Evolutionary conservation across 2,797 vertebrate genomes (phyloP), one percentile per base, ranked within the genome.

Genomic region (Tinamus major): DNA sequence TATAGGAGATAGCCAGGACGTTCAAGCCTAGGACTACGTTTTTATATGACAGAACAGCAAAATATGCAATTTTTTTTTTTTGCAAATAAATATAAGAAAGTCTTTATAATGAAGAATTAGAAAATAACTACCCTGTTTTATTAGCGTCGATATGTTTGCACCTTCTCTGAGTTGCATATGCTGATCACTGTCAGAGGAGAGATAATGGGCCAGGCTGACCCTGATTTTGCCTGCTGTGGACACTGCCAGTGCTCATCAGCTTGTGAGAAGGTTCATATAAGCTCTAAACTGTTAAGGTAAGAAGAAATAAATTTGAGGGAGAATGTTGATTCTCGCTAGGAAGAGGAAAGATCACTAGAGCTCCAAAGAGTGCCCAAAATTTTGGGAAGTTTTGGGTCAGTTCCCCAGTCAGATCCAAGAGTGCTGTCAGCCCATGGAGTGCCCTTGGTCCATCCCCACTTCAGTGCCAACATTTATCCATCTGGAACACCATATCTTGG

Each of bases 1-100:
- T 15, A 18, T 18, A 31, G 29, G 56, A n/a, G 21, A 13, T 26
- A 19, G 35, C 42, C 41, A 44, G 23, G 63, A 44, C 37, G 14
- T 65, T 85, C 1, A 1, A 48, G 26, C 13, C 64, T 24, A 5
- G 4, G 15, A 15, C 6, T 48, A 12, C 0, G 0, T 35, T 65
- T 12, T 64, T 76, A 64, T 64, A 42, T 53, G 58, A 37, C 16
- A 46, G n/a, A 75, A 88, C 69, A 35, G 6, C 16, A 88, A 53
- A 29, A 18, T 24, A 6, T n/a, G 20, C 37, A 59, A 41, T 29
- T 68, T 62, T 79, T 58, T 79, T 63, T 63, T 79, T 63, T 74
- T 35, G n/a, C 2, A 20, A 11, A 55, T 80, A 46, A 55, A 31
- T 44, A 15, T 9, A 44, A 46, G 10, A 41, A 63, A 46, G 14